A percentile compares a stretch with the other conserved stretches of the same genome.
Evolutionary conservation across 2,113 vertebrate species (phyloP).

Genomic region (Mastomys natalensis): DNA sequence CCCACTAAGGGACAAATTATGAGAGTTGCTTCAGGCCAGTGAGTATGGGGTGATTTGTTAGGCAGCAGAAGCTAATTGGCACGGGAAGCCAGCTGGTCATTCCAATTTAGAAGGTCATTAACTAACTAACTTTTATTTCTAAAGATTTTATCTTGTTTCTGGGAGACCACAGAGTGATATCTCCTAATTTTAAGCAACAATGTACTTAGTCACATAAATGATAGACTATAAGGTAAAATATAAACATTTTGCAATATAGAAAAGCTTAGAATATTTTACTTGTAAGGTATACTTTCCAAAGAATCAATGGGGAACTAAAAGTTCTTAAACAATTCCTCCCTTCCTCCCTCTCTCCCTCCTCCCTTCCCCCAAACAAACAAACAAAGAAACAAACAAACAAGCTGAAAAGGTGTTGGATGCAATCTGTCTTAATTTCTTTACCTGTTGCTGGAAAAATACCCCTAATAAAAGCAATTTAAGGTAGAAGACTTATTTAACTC

Average conservation of each 20-base stretch:
- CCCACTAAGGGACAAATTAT: neutral
- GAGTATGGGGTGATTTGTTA: constrained; percentile 14
- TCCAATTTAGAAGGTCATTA: constrained; percentile 19
- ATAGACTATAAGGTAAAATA: constrained; percentile 18
- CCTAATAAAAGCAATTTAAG: neutral
- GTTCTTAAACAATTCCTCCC: neutral
- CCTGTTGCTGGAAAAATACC: neutral
- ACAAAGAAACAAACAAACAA: neutral
- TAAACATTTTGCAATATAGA: neutral
- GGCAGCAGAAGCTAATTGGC: neutral
- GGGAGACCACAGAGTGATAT: constrained; percentile 23
- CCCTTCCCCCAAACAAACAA: neutral
- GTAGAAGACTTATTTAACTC: neutral
- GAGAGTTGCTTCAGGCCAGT: constrained; percentile 6
- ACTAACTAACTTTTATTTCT: neutral
- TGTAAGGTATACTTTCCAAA: constrained; percentile 18
- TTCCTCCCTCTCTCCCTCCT: no score
- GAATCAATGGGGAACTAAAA: constrained; percentile 18
- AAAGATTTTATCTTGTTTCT: constrained; percentile 13
- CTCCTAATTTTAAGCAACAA: constrained; percentile 52
- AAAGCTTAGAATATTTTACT: constrained; percentile 3
- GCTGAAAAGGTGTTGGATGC: neutral
- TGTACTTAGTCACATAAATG: neutral
- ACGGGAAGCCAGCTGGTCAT: neutral
- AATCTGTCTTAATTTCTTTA: neutral